A percentile compares a stretch with the other conserved stretches of the same genome.
phyloP scores from a whole-genome alignment of 2,113 vertebrate genomes.

The Parus major region DNA sequence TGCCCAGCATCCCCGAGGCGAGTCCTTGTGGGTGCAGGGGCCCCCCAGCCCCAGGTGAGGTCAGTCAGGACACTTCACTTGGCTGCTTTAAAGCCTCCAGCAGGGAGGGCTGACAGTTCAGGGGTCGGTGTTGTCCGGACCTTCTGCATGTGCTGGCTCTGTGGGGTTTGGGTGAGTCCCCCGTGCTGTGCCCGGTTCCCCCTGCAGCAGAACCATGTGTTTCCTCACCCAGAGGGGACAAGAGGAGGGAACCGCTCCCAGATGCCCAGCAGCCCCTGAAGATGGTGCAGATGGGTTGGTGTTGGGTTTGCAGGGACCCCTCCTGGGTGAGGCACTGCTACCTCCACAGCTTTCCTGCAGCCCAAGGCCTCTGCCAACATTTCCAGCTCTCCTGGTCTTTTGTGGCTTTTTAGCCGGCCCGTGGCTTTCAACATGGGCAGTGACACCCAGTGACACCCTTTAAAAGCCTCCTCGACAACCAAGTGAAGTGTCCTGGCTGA shows the following conservation, averaged over 20 bases:
- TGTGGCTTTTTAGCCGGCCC: background rate
- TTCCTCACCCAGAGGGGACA: background rate
- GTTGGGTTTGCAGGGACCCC: background rate
- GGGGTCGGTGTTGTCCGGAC: background rate
- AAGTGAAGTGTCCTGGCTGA: too few relatives aligned
- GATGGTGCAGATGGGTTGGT: background rate
- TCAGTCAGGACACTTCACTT: background rate
- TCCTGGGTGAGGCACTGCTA: background rate
- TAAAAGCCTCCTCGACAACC: too few relatives aligned
- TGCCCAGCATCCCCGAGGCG: fast-evolving
- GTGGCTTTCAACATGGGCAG: fast-evolving
- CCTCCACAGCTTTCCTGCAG: background rate
- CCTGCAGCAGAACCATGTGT: background rate
- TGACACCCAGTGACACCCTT: too few relatives aligned
- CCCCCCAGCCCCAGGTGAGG: background rate
- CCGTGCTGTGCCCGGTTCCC: background rate
- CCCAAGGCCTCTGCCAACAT: background rate
- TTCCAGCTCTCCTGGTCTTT: background rate
- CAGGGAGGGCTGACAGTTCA: fast-evolving
- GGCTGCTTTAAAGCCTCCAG: background rate
- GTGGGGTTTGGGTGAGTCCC: too few relatives aligned
- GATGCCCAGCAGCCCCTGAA: background rate
- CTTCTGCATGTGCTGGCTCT: background rate
- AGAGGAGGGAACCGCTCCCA: fast-evolving
- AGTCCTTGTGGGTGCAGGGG: background rate